Base-by-base conservation (phyloP, 2,888 invertebrate species). In the Timema podura region DNA sequence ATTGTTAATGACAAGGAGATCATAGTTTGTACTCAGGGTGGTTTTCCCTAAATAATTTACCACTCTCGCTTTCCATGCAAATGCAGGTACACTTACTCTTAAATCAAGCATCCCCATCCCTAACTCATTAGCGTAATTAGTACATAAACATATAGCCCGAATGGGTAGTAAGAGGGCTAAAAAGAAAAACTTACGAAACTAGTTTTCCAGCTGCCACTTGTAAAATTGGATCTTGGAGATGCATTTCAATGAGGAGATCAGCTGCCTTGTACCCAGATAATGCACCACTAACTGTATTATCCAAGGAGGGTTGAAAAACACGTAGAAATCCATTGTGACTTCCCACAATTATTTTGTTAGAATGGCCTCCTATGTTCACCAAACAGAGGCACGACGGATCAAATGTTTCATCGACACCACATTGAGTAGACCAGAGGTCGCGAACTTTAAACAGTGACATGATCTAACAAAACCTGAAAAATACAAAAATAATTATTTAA, bases 401-500 rank as follows among this genome's bases (percentile, higher is more conserved):
- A 81, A 88, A 89, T 74, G 83, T 82, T 79, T 89, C 89, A 59
- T 85, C 83, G 66, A 83, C 85, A 16, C 88, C 89, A 77, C 89
- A 91, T 67, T 87, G 85, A 13, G 90, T 89, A 16, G 89, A 86
- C 96, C 97, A 98, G 89, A 94, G 93, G 77, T 91, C 91, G 78
- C 93, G 88, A 10, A 91, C 88, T 85, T 94, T 95, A 79, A 98
- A 98, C 76, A 98, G 83, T 5, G 97, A 97, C 98, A 98, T 98
- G 64, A 30, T 30, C 30, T 3, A 30, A 30, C 2, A 30, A 30
- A 30, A 30, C 30, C 30, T 30, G 30, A 30, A 30, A 30, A 30
- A 30, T 30, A 30, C 30, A 30, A 30, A 30, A 30, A 30, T 30
- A 30, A 30, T 30, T 30, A 30, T 30, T 2, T 2, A 30, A 30